A percentile compares a stretch with the other conserved stretches of the same genome.
Conservation (phyloP, 1,140 invertebrate genomes). For the Cyclargus thomasi region DNA sequence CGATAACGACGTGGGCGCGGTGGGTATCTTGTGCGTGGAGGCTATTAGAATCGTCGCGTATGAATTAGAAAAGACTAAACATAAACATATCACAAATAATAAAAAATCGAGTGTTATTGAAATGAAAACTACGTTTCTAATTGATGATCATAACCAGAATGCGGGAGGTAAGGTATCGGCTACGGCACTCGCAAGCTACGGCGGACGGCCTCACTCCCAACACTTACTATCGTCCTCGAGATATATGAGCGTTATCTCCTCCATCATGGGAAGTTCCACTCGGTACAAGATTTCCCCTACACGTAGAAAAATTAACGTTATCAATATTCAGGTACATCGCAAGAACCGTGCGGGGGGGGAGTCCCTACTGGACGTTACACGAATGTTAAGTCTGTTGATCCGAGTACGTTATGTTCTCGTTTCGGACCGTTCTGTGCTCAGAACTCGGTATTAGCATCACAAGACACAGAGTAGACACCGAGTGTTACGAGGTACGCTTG, state of each 20-base stretch:
- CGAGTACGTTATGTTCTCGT: background rate
- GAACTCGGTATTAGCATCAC: constrained; percentile 38
- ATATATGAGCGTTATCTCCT: constrained; percentile 92
- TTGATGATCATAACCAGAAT: constrained; percentile 77
- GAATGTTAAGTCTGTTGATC: background rate
- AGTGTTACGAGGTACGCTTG: constrained; percentile 35
- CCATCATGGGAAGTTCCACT: constrained; percentile 91
- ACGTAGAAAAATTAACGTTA: constrained; percentile 79
- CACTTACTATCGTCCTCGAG: constrained; percentile 83
- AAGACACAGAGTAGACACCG: constrained; percentile 49
- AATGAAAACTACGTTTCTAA: constrained; percentile 76
- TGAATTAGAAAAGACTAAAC: constrained; percentile 61
- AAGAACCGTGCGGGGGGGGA: constrained; percentile 28
- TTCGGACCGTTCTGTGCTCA: constrained; percentile 32
- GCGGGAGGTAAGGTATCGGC: constrained; percentile 75
- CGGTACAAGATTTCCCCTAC: constrained; percentile 91
- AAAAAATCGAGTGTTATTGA: constrained; percentile 73
- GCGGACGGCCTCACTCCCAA: constrained; percentile 66
- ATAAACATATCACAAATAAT: constrained; percentile 50
- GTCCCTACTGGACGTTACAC: constrained; percentile 19
- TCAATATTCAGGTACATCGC: constrained; percentile 58
- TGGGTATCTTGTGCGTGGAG: constrained; percentile 56
- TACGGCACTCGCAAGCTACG: constrained; percentile 77
- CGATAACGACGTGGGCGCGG: constrained; percentile 45
- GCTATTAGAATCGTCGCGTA: constrained; percentile 65